Evolutionary conservation across 1,140 invertebrate species (phyloP).

Genomic region (Tetramorium parvispinum): DNA sequence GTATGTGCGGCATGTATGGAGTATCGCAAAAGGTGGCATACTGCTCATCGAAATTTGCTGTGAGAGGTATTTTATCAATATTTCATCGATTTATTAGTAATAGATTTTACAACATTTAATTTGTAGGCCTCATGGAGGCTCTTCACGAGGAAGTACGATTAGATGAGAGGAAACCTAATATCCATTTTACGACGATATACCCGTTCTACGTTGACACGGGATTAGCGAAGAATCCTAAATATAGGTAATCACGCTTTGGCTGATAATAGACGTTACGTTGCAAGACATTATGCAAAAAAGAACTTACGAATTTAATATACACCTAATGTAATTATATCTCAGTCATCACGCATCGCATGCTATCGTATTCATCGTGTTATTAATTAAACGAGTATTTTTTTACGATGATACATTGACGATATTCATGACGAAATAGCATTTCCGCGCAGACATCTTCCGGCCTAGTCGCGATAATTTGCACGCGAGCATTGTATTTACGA

Average conservation of each 20-base stretch:
- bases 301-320: background rate
- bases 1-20: constrained; percentile 94
- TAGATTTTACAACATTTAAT: background rate
- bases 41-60: constrained; percentile 96
- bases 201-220: constrained; percentile 80
- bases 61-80: constrained; percentile 88
- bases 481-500: background rate
- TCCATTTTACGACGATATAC: constrained; percentile 80
- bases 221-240: constrained; percentile 77
- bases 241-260: constrained; percentile 69
- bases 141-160: constrained; percentile 76
- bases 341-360: background rate
- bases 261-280: background rate
- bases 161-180: constrained; percentile 50
- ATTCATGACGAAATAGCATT: background rate
- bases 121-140: constrained; percentile 78
- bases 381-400: constrained; percentile 28
- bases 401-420: background rate
- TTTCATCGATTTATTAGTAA: background rate
- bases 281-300: background rate
- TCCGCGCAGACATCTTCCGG: background rate
- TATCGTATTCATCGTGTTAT: background rate
- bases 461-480: constrained; percentile 6
- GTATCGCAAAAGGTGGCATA: constrained; percentile 95
- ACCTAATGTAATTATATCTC: constrained; percentile 40